phyloP scores from a whole-genome alignment of 1,140 invertebrate genomes.

The Drosophila insularis region DNA sequence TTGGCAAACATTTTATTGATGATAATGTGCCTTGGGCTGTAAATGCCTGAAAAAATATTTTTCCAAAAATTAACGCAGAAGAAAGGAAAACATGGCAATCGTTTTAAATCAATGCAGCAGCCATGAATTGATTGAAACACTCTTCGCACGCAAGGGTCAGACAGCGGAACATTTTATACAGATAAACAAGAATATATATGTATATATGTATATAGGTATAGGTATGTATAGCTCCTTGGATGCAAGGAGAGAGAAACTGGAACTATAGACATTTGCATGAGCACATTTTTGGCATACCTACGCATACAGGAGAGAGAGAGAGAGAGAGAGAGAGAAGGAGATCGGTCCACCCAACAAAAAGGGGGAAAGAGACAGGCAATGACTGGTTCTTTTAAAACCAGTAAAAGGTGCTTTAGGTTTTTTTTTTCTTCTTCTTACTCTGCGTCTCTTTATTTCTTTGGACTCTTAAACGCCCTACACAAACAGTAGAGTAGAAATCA shows the following conservation, averaged over 20 bases:
- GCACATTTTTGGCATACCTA: constrained; percentile 80
- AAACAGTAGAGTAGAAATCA: neutral
- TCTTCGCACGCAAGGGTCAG: constrained; percentile 66
- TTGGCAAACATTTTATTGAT: neutral
- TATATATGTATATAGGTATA: constrained; percentile 25
- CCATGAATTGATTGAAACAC: constrained; percentile 74
- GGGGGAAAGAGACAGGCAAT: constrained; percentile 3
- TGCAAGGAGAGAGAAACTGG: constrained; percentile 52
- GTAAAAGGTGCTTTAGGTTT: constrained; percentile 11
- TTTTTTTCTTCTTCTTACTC: neutral
- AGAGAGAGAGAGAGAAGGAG: constrained; percentile 9
- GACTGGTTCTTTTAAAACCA: constrained; percentile 31
- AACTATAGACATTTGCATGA: constrained; percentile 72
- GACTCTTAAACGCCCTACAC: constrained; percentile 27
- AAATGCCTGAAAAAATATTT: constrained; percentile 23
- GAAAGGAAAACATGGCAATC: constrained; percentile 68
- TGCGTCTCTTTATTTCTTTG: neutral
- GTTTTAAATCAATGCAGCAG: constrained; percentile 74
- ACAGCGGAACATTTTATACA: constrained; percentile 15
- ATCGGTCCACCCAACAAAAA: neutral
- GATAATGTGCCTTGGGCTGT: neutral
- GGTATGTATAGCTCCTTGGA: constrained; percentile 14
- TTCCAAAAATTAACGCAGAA: constrained; percentile 38
- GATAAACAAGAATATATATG: constrained; percentile 31
- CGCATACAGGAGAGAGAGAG: constrained; percentile 52